Evolutionary conservation across 2,113 vertebrate species (phyloP), one percentile per base, ranked within the genome.

Genomic region (Ctenomys sociabilis): DNA sequence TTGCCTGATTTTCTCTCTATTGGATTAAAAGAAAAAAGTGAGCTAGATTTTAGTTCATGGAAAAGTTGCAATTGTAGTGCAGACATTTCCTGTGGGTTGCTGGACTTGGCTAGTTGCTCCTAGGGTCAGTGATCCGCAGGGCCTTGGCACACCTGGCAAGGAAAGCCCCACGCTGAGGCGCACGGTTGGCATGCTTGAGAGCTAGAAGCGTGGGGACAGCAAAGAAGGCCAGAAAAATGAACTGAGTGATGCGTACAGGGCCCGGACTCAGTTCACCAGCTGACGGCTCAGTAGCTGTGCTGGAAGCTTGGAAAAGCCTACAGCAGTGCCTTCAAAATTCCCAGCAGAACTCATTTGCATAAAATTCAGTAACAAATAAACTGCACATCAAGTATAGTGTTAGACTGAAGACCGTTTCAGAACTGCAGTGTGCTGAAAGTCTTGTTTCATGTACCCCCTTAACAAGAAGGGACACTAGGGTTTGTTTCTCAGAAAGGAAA

Each of bases 111-210:
- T 1, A 1, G 7, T 54, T 49, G 57, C 4, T 3, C 52, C 13
- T 32, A 0, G 4, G 8, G 28, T 24, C 35, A 63, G 2, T 24
- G 40, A 6, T n/a, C 30, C 26, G 12, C 9, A 0, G 61, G 35
- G 4, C 22, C 4, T 0, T 0, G 10, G 19, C 3, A 7, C 3
- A 3, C 17, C 40, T 0, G 5, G 28, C 16, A 14, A 28, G 16
- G 14, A 45, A 28, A 57, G n/a, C 2, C 12, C 19, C 35, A 26
- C 5, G 8, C 1, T 32, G 26, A 63, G 32, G n/a, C 26, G 4
- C 1, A 6, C 0, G 21, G 40, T 24, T 13, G 14, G 54, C 78
- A 35, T 19, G 30, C 28, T 40, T 32, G 64, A 49, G 75, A 88
- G 52, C 17, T 0, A 82, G 64, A 73, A 72, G 2, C 17, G 7